Evolutionary conservation across 2,113 vertebrate species (phyloP).

Genomic region (Hippocampus zosterae): DNA sequence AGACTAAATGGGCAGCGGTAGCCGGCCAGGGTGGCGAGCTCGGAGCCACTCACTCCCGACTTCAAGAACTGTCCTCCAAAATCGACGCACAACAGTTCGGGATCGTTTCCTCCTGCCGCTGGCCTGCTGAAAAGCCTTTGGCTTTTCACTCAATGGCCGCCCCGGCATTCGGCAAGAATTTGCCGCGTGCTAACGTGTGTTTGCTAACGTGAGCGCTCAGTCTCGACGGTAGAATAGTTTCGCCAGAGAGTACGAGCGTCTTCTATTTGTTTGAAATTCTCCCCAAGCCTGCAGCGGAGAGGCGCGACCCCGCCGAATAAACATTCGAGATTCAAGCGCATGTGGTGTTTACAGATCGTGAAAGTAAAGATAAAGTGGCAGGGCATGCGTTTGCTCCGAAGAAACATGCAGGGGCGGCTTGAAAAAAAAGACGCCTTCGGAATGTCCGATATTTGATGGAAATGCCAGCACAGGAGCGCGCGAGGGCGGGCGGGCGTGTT

Average conservation of each 20-base stretch:
- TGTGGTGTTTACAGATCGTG: slow-evolving; percentile 28
- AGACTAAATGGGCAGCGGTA: slow-evolving; percentile 16
- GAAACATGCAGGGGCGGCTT: slow-evolving; percentile 24
- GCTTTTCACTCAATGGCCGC: slow-evolving; percentile 24
- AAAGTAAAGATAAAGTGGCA: slow-evolving; percentile 6
- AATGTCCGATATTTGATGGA: slow-evolving; percentile 22
- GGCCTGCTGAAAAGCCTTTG: slow-evolving; percentile 13
- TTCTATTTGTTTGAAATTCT: slow-evolving; percentile 24
- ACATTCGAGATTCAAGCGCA: slow-evolving; percentile 25
- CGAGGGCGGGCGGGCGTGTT: slow-evolving; percentile 27
- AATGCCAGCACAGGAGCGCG: slow-evolving; percentile 16
- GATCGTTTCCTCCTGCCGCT: background rate
- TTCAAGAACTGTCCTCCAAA: background rate
- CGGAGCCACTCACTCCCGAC: background rate
- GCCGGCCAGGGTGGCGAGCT: slow-evolving; percentile 7
- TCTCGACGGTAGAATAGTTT: background rate
- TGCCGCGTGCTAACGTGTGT: background rate
- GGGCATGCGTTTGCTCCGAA: slow-evolving; percentile 33
- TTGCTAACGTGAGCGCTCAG: background rate
- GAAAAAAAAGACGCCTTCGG: slow-evolving; percentile 22
- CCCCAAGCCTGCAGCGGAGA: slow-evolving; percentile 11
- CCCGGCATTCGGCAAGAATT: slow-evolving; percentile 9
- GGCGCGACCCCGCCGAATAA: slow-evolving; percentile 27
- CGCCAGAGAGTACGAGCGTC: background rate
- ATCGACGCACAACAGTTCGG: background rate